A percentile compares a stretch with the other conserved stretches of the same genome.
Conservation (phyloP, 2,797 vertebrate species). For the Peromyscus aztecus region DNA sequence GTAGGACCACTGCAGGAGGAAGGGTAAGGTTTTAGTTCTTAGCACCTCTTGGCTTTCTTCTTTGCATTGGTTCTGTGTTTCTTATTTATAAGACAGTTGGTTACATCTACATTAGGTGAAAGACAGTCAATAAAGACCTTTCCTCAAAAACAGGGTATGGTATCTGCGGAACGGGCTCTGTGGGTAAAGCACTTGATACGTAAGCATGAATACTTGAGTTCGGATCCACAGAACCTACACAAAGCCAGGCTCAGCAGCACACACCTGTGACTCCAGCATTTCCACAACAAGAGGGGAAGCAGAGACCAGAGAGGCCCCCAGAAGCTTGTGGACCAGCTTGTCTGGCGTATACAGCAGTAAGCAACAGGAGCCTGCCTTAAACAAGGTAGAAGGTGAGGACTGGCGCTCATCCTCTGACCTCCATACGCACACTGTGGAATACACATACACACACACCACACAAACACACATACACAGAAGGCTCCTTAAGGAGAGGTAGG, state of each 20-base stretch:
- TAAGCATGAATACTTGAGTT: not conserved
- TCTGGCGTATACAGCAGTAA: not conserved
- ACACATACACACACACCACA: not conserved
- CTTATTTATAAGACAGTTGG: no score
- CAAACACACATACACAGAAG: not conserved
- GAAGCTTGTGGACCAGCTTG: not conserved
- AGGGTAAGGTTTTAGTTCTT: no score
- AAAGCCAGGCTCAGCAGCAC: not conserved
- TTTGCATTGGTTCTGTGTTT: no score
- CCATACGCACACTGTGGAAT: not conserved
- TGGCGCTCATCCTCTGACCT: not conserved
- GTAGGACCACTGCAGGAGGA: no score
- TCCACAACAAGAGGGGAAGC: not conserved
- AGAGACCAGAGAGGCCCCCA: not conserved
- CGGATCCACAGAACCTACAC: not conserved
- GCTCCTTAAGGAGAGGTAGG: not conserved
- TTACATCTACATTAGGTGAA: no score
- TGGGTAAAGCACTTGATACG: no score
- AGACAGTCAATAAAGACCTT: constrained; percentile 59
- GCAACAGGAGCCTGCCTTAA: not conserved
- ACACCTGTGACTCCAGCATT: not conserved
- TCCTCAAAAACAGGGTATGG: not conserved
- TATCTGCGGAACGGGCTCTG: not conserved
- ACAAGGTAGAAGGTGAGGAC: not conserved
- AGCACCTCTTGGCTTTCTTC: no score